A percentile compares a stretch with the other conserved stretches of the same genome.
Conservation (phyloP, 2,113 vertebrate species). For the Cepphus grylle region DNA sequence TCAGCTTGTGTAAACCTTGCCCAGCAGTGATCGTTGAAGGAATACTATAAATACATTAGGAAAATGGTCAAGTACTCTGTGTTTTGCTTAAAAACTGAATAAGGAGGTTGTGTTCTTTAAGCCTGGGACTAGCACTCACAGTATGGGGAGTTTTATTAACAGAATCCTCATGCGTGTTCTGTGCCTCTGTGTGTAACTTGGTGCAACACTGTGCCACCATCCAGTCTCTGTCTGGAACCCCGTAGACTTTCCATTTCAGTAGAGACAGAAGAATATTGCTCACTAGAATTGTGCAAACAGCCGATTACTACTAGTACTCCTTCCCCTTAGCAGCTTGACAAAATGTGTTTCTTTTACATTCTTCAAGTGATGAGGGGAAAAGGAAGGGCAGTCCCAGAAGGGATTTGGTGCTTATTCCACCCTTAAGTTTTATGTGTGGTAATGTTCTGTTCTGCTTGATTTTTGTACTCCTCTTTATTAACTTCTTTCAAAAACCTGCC, state of each 20-base stretch:
- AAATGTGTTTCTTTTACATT: background rate
- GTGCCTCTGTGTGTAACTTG: background rate
- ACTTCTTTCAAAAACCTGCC: background rate
- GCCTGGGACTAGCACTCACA: background rate
- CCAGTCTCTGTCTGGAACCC: background rate
- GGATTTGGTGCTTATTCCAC: background rate
- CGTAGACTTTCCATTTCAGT: rapidly evolving
- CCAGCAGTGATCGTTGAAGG: background rate
- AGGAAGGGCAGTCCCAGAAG: background rate
- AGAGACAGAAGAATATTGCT: background rate
- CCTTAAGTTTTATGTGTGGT: background rate
- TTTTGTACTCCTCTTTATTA: background rate
- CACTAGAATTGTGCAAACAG: background rate
- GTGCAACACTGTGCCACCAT: background rate
- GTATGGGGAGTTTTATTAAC: background rate
- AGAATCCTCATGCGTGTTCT: rapidly evolving
- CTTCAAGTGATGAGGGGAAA: background rate
- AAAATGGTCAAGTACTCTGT: background rate
- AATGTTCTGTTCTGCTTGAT: background rate
- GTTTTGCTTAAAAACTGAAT: background rate
- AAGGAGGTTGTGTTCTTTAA: background rate
- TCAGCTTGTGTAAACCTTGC: background rate
- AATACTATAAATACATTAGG: background rate
- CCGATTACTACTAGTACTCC: background rate
- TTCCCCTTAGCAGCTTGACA: background rate